Evolutionary conservation across 2,797 vertebrate species (phyloP), one percentile per base, ranked within the genome.

Genomic region (Xenops minutus): DNA sequence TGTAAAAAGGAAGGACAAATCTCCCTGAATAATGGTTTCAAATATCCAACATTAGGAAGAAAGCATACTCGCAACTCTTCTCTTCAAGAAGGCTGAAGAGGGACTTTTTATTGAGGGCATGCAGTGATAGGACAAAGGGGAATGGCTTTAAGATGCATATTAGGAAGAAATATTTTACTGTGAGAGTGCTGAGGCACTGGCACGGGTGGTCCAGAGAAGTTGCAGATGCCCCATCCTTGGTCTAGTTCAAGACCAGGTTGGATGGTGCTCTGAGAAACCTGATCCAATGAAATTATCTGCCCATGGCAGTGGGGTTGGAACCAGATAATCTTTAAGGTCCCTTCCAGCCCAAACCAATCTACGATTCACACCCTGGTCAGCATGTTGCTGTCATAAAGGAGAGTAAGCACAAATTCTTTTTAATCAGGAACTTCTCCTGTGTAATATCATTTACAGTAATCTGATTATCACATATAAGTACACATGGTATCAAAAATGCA

Each of bases 131-230:
- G 12, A 41, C 15, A 54, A 41, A 27, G 34, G 6, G 10, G 26
- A 88, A 54, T 61, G 21, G 2, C 26, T 54, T 61, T 68, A 32
- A 61, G 30, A 18, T 27, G 12, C 24, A 10, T 46, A 16, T 39
- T 39, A 15, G 22, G 12, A 61, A 48, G 18, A 54, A 54, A 61
- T 46, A 44, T 19, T 59, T 54, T 36, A 16, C 46, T 27, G 17
- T 27, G 18, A 36, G 7, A 2, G 4, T 23, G 12, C 12, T 48
- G 61, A 67, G 14, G 3, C 8, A 6, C 8, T 32, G 21, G 24
- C 2, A 46, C 8, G 22, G 3, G 6, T 26, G 21, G 9, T 6
- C 14, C 12, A 27, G 26, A 7, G 34, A 48, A 54, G 3, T 0
- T 39, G 9, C 51, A 39, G 5, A 5, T 46, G 20, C 1, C 4